Evolutionary conservation across 2,888 invertebrate species (phyloP).

Genomic region (Brachylomia viminalis): DNA sequence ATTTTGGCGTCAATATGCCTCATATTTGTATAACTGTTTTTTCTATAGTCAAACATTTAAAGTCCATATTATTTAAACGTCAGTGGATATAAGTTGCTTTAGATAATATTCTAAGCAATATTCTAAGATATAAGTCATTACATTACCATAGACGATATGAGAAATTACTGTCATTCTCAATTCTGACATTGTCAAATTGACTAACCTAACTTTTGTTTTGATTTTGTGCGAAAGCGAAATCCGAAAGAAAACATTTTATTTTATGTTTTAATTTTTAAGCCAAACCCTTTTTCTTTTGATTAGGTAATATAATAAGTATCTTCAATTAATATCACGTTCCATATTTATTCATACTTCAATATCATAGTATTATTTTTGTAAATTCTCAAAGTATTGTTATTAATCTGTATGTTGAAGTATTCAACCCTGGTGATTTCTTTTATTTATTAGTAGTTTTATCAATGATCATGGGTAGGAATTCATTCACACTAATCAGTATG

Average conservation of each 20-base stretch:
- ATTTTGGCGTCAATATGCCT: too few relatives aligned
- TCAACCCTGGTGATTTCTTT: conserved; percentile 1
- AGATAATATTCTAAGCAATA: too few relatives aligned
- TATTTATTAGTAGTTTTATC: conserved; percentile 8
- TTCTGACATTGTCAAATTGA: conserved; percentile 8
- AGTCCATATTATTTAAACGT: too few relatives aligned
- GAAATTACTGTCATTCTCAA: not conserved
- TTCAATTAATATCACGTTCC: conserved; percentile 27
- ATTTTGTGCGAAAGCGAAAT: conserved; percentile 31
- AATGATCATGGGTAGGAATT: conserved; percentile 7
- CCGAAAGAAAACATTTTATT: conserved; percentile 41
- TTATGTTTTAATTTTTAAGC: conserved; percentile 49
- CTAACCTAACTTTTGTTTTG: conserved; percentile 52
- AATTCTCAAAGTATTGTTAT: conserved; percentile 6
- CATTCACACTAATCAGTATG: conserved; percentile 31
- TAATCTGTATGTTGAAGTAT: conserved; percentile 17
- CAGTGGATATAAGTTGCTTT: too few relatives aligned
- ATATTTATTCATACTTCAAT: conserved; percentile 16
- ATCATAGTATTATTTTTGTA: conserved; percentile 18
- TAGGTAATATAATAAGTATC: conserved; percentile 55
- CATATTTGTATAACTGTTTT: too few relatives aligned
- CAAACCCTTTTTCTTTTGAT: conserved; percentile 44
- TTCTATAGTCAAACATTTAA: too few relatives aligned
- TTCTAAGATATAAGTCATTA: too few relatives aligned
- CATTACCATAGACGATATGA: too few relatives aligned